phyloP scores from a whole-genome alignment of 2,113 vertebrate species.

The Osmerus eperlanus region DNA sequence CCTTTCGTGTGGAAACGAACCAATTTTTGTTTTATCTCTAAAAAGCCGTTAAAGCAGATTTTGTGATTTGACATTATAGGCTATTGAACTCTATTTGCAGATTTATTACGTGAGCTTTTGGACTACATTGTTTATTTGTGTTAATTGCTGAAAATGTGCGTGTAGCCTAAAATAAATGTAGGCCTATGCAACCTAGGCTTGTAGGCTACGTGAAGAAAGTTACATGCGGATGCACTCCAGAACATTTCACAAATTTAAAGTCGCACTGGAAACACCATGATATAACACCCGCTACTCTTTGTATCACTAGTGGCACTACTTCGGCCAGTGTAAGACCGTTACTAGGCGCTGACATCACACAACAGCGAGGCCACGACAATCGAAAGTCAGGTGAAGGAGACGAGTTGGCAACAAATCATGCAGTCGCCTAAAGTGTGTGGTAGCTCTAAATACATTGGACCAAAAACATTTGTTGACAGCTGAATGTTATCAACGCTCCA shows the following conservation, averaged over 20 bases:
- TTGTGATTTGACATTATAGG: neutral
- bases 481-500: conserved; percentile 35
- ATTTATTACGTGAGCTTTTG: no score
- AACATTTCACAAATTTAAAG: no score
- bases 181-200: no score
- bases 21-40: neutral
- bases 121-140: neutral
- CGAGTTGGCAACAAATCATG: conserved; percentile 6
- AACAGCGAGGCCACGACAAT: neutral
- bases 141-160: neutral
- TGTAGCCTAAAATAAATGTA: no score
- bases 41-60: neutral
- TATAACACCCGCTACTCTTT: no score
- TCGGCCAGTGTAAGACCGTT: no score
- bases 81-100: no score
- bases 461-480: conserved; percentile 33
- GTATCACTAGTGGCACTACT: no score
- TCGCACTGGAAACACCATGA: no score
- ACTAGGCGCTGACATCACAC: no score
- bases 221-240: no score
- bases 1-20: neutral
- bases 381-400: conserved; percentile 6
- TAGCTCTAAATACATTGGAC: conserved; percentile 22
- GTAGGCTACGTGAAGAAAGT: no score
- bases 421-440: neutral